Conservation (phyloP, 1,140 invertebrate species). For the Melitaea cinxia region DNA sequence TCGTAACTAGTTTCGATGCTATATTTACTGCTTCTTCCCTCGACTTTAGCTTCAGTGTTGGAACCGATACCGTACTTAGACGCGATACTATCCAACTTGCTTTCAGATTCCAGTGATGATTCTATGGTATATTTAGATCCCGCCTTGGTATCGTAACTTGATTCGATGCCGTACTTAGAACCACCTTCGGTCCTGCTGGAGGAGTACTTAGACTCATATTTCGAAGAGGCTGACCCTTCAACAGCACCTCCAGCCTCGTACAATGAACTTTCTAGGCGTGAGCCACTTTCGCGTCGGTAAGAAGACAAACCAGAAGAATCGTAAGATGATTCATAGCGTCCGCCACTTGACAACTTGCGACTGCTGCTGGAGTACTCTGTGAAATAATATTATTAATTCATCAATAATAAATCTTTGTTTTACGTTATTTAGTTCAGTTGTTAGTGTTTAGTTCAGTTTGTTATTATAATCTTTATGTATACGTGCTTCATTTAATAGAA, state of each 20-base stretch:
- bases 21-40: conserved; percentile 52
- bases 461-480: no score
- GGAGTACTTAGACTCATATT: conserved; percentile 67
- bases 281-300: conserved; percentile 69
- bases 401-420: no score
- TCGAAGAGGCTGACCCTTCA: conserved; percentile 55
- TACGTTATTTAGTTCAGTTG: no score
- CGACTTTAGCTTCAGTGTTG: conserved; percentile 52
- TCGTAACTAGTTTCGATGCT: conserved; percentile 50
- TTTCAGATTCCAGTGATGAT: conserved; percentile 41
- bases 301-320: conserved; percentile 58
- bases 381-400: neutral
- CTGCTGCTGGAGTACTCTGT: conserved; percentile 83
- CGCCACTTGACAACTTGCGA: conserved; percentile 73
- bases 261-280: conserved; percentile 57
- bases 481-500: no score
- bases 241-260: conserved; percentile 56
- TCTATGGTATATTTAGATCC: conserved; percentile 49
- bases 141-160: conserved; percentile 52
- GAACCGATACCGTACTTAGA: conserved; percentile 57
- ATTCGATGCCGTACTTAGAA: conserved; percentile 60
- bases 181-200: conserved; percentile 57
- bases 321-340: conserved; percentile 80
- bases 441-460: no score
- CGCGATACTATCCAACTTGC: conserved; percentile 53